Evolutionary conservation across 2,888 invertebrate species (phyloP), one percentile per base, ranked within the genome.

Genomic region (Caenorhabditis sp.): DNA sequence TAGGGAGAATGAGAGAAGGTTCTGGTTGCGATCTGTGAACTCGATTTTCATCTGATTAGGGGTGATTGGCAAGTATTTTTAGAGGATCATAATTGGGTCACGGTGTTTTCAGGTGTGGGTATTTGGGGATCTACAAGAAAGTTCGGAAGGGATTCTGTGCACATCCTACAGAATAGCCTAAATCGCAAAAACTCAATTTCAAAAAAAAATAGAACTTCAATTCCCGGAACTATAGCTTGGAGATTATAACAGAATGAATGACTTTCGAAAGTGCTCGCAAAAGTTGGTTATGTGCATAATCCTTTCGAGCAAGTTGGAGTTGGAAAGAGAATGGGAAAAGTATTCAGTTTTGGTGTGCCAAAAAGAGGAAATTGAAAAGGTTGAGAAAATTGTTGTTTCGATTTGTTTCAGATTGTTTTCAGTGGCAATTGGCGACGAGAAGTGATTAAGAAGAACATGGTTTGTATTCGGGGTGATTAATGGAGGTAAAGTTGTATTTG

Each of bases 21-120:
- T 14, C 22, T 61, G 41, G 24, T n/a, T 1, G 31, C 31, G 58
- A 58, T 58, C 58, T 58, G 58, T 58, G 58, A 31, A 58, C 58
- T 58, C 14, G 58, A 10, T 54, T 54, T 14, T 54, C n/a, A 26
- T 54, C 54, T 54, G 54, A 49, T 49, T 49, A 49, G n/a, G 22
- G 19, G 49, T 22, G n/a, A 49, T 49, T 49, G 19, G 38, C 12
- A 54, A 54, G 24, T 24, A 24, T 54, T 24, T 38, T 38, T 38
- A 49, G 49, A 49, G n/a, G 19, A 26, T 24, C 24, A 19, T 19
- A 49, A 49, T 49, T 49, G 49, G 49, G 49, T 49, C 10, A 22
- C 6, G 19, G 49, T 7, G 2, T 38, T 38, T 12, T 38, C 38
- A 10, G 38, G 38, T 10, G 6, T 38, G 2, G 12, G 31, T 35